phyloP scores from a whole-genome alignment of 2,113 vertebrate genomes.

The Argyrosomus japonicus region DNA sequence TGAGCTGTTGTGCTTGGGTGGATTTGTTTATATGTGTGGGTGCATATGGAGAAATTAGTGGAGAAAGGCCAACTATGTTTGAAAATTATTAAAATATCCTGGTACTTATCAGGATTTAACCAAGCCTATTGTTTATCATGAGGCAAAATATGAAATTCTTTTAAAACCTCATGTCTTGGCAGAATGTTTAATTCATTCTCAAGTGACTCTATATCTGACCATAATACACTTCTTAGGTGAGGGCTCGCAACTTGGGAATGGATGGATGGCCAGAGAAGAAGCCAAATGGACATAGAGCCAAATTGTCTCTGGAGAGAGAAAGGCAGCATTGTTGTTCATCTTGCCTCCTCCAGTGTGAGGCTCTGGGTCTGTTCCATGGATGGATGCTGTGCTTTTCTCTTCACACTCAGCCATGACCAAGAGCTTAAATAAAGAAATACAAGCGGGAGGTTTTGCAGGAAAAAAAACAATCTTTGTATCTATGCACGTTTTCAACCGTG shows the following conservation, averaged over 20 bases:
- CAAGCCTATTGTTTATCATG: background rate
- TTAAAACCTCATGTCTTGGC: background rate
- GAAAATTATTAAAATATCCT: slow-evolving; percentile 24
- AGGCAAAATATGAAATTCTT: too few relatives aligned
- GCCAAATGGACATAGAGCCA: slow-evolving; percentile 67
- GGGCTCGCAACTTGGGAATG: slow-evolving; percentile 47
- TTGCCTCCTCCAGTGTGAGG: slow-evolving; percentile 40
- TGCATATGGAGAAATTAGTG: slow-evolving; percentile 8
- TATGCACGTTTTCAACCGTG: slow-evolving; percentile 4
- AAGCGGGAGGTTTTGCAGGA: slow-evolving; percentile 24
- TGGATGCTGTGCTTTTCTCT: slow-evolving; percentile 62
- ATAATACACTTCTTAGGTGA: slow-evolving; percentile 55
- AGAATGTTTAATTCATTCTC: slow-evolving; percentile 35
- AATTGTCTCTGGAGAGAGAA: slow-evolving; percentile 63
- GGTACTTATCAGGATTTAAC: background rate
- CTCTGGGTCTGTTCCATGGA: slow-evolving; percentile 53
- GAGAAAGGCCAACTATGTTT: slow-evolving; percentile 2
- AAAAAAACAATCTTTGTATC: slow-evolving; percentile 24
- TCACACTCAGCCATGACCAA: slow-evolving; percentile 18
- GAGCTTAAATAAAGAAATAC: slow-evolving; percentile 36
- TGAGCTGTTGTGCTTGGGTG: slow-evolving; percentile 8
- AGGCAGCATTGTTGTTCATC: slow-evolving; percentile 64
- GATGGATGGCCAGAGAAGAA: slow-evolving; percentile 55
- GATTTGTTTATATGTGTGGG: slow-evolving; percentile 41
- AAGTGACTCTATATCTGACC: slow-evolving; percentile 57